Evolutionary conservation across 1,140 invertebrate species (phyloP), one percentile per base, ranked within the genome.

Genomic region (Temnothorax nylanderi): DNA sequence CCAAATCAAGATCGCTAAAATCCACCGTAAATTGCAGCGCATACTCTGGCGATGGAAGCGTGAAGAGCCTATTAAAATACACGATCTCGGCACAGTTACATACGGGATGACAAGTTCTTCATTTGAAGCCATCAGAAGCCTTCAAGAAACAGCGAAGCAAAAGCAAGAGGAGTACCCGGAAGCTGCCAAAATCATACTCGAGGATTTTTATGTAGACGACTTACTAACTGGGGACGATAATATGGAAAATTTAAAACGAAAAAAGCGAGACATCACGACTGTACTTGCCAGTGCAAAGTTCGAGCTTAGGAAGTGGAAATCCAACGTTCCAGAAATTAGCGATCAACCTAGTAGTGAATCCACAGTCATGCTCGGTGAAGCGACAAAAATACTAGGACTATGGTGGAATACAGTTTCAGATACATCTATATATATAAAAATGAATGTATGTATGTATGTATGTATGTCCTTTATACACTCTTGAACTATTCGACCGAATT

Each of bases 151-250:
- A 49, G 44, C 74, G 0, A 11, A 10, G 2, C 44, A 56, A 18
- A 34, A 13, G 0, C 11, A 34, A 13, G 1, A 3, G 0, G 16
- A 5, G 0, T 54, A 13, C 41, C 44, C 56, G 5, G 0, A 11
- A 0, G 13, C 10, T 0, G 26, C 8, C 1, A 26, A 13, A 0
- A 18, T 49, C 0, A 18, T 82, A n/a, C 37, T 47, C 0, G 58
- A 49, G 0, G 49, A 82, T 6, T 87, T 87, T 1, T 75, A 87
- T 5, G 41, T 82, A 0, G 67, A 82, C 11, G 60, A 87, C 37
- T 0, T 87, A 0, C 0, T 81, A 16, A 87, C 67, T 0, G 67
- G 47, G 10, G 18, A 41, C 6, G 2, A 86, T 0, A 21, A 32
- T 2, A 7, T 6, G 2, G 2, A 11, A 26, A 71, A 26, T 8